Percentiles rank a stretch among this genome's conserved stretches.
These are phyloP conservation scores for Onychostoma macrolepis DNA, from an alignment of 2,113 vertebrate species.

Conservation along the genomic window DNA sequence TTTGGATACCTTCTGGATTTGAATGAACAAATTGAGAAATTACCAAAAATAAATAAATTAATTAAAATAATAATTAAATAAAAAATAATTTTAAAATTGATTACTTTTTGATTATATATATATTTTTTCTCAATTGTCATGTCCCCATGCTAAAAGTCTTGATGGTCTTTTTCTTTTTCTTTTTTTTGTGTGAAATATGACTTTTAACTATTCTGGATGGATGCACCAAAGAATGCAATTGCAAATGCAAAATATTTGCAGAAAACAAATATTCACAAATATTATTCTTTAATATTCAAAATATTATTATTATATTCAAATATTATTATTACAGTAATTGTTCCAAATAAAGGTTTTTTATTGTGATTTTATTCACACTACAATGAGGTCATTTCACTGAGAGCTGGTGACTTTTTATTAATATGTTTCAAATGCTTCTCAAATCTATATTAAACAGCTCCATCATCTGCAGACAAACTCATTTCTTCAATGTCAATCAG, in stretches of 20 bases:
- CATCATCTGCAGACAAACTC: background rate
- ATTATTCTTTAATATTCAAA: background rate
- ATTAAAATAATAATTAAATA: background rate
- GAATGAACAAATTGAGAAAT: background rate
- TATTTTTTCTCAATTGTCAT: background rate
- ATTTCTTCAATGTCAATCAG: constrained; percentile 13
- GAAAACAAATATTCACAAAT: background rate
- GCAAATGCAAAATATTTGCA: background rate
- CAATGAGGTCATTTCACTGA: background rate
- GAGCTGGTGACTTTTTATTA: background rate
- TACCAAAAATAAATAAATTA: background rate
- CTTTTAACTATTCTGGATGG: background rate
- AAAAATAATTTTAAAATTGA: background rate
- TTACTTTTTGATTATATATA: no score
- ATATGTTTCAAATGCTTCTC: background rate
- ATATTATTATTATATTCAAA: no score
- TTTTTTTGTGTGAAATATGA: background rate
- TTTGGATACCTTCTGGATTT: background rate
- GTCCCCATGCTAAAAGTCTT: background rate
- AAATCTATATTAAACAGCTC: background rate
- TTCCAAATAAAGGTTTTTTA: background rate
- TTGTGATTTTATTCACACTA: background rate
- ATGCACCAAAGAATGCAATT: background rate
- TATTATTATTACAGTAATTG: background rate
- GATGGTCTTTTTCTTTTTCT: background rate